Conservation (phyloP, 2,113 vertebrate genomes). For the Callochromis pleurospilus region DNA sequence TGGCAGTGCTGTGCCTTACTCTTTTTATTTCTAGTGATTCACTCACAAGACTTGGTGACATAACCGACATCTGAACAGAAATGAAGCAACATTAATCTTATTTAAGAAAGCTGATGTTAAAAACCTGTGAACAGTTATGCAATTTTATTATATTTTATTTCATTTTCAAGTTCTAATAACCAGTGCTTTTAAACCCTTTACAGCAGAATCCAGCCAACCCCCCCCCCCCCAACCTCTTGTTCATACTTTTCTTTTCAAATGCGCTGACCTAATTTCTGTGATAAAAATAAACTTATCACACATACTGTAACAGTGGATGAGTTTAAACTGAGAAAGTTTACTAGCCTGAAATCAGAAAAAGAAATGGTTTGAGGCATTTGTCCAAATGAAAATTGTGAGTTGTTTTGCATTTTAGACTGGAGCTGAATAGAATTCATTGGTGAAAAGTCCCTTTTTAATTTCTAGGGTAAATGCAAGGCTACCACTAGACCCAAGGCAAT, state of each 20-base stretch:
- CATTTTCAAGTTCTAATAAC: not conserved
- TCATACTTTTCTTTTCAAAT: not conserved
- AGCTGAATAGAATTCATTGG: slow-evolving; percentile 16
- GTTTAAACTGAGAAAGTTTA: not conserved
- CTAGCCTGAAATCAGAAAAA: not conserved
- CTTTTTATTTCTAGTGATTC: not conserved
- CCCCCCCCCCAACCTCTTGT: not conserved
- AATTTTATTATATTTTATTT: not conserved
- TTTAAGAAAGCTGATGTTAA: not conserved
- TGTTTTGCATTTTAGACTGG: slow-evolving; percentile 1
- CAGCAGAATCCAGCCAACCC: not conserved
- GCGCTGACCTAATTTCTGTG: not conserved
- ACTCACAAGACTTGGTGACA: not conserved
- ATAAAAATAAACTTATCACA: not conserved
- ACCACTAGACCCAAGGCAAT: slow-evolving; percentile 26
- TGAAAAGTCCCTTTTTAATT: not conserved
- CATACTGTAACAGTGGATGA: not conserved
- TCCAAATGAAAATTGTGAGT: not conserved
- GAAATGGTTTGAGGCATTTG: not conserved
- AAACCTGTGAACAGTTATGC: not conserved
- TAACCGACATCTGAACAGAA: not conserved
- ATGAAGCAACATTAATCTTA: not conserved
- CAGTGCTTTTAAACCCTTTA: not conserved
- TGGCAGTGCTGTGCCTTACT: not conserved
- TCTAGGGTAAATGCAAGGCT: slow-evolving; percentile 27